Evolutionary conservation across 1,140 invertebrate species (phyloP), one percentile per base, ranked within the genome.

Genomic region (Drosophila seguyi): DNA sequence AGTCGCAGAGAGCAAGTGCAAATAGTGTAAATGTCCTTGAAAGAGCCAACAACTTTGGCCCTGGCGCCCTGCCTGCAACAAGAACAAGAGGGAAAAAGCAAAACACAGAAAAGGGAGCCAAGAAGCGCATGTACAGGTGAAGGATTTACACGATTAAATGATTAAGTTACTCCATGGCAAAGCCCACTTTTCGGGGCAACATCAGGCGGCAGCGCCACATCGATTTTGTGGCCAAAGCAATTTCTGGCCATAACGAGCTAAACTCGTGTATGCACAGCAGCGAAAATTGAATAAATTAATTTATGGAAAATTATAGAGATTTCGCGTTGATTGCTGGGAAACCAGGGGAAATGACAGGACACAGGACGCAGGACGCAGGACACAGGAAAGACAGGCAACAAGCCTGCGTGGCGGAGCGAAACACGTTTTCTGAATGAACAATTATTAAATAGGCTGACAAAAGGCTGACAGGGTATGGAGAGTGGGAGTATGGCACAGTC

Each of bases 371-470:
- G 61, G 38, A n/a, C 25, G 25, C 25, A 25, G 25, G 25, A 25
- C 25, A 25, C 20, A 22, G 13, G 13, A 55, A n/a, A 48, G 44
- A 38, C 65, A 42, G 44, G 36, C 65, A 52, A 65, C 65, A 50
- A 52, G 45, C 65, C 38, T 18, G 31, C 65, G 50, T 52, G 31
- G 50, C 50, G 31, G 13, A 53, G 50, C 31, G 31, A 58, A 29
- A 69, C 76, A 88, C 84, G 84, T 87, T 87, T 67, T 83, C 63
- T 88, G 84, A 87, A 87, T 87, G 79, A 75, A 83, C 75, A 88
- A 84, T 87, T 88, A 84, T 88, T 84, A 83, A 88, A 87, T 84
- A 85, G 82, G 82, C 82, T 86, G 80, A 48, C 67, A 87, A 88
- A 80, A 66, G 84, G 50, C 52, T 36, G 20, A 59, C 69, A 63